Percentiles rank a stretch among this genome's conserved stretches.
Evolutionary conservation across 2,888 invertebrate genomes (phyloP).

Genomic region (Drosophila percnosoma): DNA sequence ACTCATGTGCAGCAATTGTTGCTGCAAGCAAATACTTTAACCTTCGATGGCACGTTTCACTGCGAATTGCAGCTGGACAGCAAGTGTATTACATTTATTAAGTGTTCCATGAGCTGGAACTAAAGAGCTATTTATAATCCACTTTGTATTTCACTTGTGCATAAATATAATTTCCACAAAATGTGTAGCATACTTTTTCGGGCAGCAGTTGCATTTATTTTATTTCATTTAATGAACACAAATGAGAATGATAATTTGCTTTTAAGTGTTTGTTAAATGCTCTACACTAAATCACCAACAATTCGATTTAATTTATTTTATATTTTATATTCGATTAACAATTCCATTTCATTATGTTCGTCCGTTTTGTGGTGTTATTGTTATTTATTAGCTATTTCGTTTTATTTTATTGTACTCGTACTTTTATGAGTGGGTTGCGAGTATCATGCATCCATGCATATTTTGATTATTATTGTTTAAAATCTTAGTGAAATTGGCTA

Average conservation of each 20-base stretch:
- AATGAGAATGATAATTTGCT: background rate
- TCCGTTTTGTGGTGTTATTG: background rate
- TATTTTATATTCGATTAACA: background rate
- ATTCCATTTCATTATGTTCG: background rate
- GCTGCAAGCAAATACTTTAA: constrained; percentile 7
- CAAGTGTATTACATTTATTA: background rate
- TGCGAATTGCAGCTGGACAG: background rate
- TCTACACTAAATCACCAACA: background rate
- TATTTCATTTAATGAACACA: background rate
- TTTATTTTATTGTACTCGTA: background rate
- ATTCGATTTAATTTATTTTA: background rate
- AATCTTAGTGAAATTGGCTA: background rate
- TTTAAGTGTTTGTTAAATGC: background rate
- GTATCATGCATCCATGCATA: background rate
- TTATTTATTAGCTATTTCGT: background rate
- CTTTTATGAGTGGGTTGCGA: background rate
- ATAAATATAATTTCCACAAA: background rate
- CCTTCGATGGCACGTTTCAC: background rate
- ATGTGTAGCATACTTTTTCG: background rate
- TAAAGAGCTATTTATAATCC: background rate
- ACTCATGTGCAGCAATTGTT: constrained; percentile 10
- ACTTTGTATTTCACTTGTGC: background rate
- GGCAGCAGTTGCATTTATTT: background rate
- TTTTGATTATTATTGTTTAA: background rate
- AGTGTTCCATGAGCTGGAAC: background rate